These are phyloP conservation scores for Eupithecia exiguata DNA, from an alignment of 2,888 invertebrate species.

Conservation along the genomic window DNA sequence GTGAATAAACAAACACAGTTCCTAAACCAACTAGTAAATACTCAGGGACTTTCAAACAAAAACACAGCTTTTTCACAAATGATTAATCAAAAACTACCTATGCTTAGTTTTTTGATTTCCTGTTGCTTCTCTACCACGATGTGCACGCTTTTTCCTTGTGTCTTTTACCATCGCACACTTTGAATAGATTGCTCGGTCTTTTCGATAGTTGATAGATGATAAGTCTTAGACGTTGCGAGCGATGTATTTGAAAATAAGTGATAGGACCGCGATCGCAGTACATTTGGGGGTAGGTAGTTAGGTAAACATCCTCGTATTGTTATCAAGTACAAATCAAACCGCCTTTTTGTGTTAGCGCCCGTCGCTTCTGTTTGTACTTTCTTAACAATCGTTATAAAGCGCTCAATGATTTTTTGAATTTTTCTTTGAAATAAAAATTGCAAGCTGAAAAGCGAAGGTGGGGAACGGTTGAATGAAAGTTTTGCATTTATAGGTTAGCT, in stretches of 20 bases:
- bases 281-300: slow-evolving; percentile 4
- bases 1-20: slow-evolving; percentile 12
- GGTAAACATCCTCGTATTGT: slow-evolving; percentile 58
- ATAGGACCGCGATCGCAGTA: neutral
- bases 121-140: slow-evolving; percentile 32
- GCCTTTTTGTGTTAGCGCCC: slow-evolving; percentile 69
- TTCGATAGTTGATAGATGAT: neutral
- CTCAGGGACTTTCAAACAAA: slow-evolving; percentile 34
- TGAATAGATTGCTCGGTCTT: slow-evolving; percentile 24
- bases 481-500: neutral
- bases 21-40: slow-evolving; percentile 12
- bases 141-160: slow-evolving; percentile 14
- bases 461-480: neutral
- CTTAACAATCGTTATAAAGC: slow-evolving; percentile 35
- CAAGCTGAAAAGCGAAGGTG: slow-evolving; percentile 23
- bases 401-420: slow-evolving; percentile 26
- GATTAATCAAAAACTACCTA: slow-evolving; percentile 73
- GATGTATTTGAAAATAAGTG: slow-evolving; percentile 24
- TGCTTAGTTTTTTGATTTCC: slow-evolving; percentile 69
- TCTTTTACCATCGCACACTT: neutral
- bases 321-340: slow-evolving; percentile 73
- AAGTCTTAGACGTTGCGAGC: neutral
- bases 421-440: slow-evolving; percentile 25
- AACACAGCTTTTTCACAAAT: slow-evolving; percentile 60
- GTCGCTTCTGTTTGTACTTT: slow-evolving; percentile 53